Evolutionary conservation across 2,113 vertebrate species (phyloP), one percentile per base, ranked within the genome.

Genomic region (Zeus faber): DNA sequence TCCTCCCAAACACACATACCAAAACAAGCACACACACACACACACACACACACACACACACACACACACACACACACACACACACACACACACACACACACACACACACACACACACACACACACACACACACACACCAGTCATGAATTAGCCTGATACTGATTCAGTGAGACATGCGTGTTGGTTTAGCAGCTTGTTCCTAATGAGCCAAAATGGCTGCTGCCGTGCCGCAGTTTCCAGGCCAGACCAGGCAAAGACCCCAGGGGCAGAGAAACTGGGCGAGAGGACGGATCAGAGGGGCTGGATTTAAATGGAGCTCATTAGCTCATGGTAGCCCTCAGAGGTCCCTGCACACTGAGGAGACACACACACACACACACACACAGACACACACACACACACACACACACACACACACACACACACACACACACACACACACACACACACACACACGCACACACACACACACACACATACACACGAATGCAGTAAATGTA

Each of bases 281-380:
- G 78, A 86, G 72, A 60, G 70, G 48, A 78, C 54, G 80, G 72
- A 84, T 86, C 76, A 71, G 76, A 80, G 64, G 77, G 77, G 76
- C 76, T 78, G 77, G 65, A 74, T 84, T 83, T 84, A 84, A 86
- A 84, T 84, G 84, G 80, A 82, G 80, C 81, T 84, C 81, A 84
- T 86, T 86, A 86, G 73, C 81, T 70, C 56, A 25, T 44, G 63
- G 74, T 82, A 78, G 74, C 70, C 61, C 53, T 68, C 58, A 78
- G 70, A 83, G 65, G 62, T 80, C 83, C 74, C 80, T 62, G 70
- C 67, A 49, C 78, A 60, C 79, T 65, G 58, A 72, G 56, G 72
- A 69, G 62, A 67, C 44, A 58, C 59, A 54, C 49, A 56, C 69
- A 72, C 54, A 49, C 35, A 48, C 54, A 26, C 31, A n/a, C n/a